These are phyloP conservation scores for Cryptus armator DNA, from an alignment of 2,888 invertebrate species.

Conservation along the genomic window DNA sequence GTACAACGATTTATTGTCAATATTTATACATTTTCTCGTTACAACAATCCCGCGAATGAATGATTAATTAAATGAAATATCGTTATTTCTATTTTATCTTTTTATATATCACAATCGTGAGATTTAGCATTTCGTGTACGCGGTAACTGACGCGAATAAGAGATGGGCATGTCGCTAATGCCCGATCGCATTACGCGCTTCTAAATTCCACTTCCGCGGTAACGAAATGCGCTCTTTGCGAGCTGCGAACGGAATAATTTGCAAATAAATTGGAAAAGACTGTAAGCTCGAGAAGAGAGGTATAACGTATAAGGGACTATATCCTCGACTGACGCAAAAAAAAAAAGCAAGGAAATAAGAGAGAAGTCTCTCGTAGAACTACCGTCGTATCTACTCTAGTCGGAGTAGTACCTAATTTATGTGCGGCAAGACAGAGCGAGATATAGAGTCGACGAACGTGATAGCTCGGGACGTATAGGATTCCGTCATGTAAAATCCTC, in stretches of 20 bases:
- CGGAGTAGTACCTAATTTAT: slow-evolving; percentile 60
- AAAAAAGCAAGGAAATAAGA: slow-evolving; percentile 23
- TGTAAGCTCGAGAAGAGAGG: slow-evolving; percentile 41
- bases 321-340: slow-evolving; percentile 24
- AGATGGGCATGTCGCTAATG: slow-evolving; percentile 61
- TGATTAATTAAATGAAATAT: slow-evolving; percentile 11
- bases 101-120: slow-evolving; percentile 9
- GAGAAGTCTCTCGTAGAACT: slow-evolving; percentile 29
- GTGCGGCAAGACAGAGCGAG: slow-evolving; percentile 36
- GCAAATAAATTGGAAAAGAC: slow-evolving; percentile 64
- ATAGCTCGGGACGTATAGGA: slow-evolving; percentile 55
- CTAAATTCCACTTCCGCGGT: slow-evolving; percentile 60
- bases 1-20: neutral
- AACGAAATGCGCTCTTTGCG: slow-evolving; percentile 61
- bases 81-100: neutral
- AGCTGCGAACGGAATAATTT: slow-evolving; percentile 66
- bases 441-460: slow-evolving; percentile 42
- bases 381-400: slow-evolving; percentile 50
- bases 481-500: slow-evolving; percentile 63
- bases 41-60: neutral
- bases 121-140: slow-evolving; percentile 9
- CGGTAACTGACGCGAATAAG: slow-evolving; percentile 25
- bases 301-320: slow-evolving; percentile 19
- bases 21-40: slow-evolving; percentile 1
- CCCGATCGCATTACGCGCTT: slow-evolving; percentile 65